phyloP scores from a whole-genome alignment of 2,888 invertebrate species.

The Nomada ruficornis region DNA sequence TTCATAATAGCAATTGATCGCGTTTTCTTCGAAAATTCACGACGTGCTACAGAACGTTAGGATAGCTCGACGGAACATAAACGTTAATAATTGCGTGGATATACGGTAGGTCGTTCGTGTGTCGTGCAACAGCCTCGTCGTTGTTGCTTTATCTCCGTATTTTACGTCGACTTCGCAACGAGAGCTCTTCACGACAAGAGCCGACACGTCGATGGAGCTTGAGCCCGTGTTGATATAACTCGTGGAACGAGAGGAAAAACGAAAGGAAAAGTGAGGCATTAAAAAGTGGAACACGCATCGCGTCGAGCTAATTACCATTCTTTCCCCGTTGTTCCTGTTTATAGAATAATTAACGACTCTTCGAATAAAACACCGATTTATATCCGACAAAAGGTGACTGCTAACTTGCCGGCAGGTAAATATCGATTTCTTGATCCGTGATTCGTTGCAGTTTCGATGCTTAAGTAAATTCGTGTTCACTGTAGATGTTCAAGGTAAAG shows the following conservation, averaged over 20 bases:
- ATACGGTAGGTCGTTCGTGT: conserved; percentile 36
- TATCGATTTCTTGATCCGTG: background rate
- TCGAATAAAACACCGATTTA: background rate
- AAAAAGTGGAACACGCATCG: conserved; percentile 56
- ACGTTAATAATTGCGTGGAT: conserved; percentile 76
- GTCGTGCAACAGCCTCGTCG: conserved; percentile 33
- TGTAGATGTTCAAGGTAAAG: no score
- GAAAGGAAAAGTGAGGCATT: conserved; percentile 54
- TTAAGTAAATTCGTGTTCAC: no score
- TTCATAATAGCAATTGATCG: background rate
- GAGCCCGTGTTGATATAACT: conserved; percentile 57
- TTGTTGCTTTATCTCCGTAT: conserved; percentile 57
- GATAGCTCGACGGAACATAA: conserved; percentile 23
- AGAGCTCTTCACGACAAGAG: conserved; percentile 54
- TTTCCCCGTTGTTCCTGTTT: conserved; percentile 29
- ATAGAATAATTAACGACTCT: conserved; percentile 31
- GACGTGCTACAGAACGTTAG: background rate
- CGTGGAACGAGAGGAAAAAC: conserved; percentile 46
- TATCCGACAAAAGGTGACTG: background rate
- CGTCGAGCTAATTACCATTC: conserved; percentile 52
- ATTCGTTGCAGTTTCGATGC: no score
- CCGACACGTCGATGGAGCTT: conserved; percentile 63
- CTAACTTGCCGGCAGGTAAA: background rate
- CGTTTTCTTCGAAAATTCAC: background rate
- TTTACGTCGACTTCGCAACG: conserved; percentile 62